Evolutionary conservation across 2,113 vertebrate genomes (phyloP).

Genomic region (Poecilia latipinna): DNA sequence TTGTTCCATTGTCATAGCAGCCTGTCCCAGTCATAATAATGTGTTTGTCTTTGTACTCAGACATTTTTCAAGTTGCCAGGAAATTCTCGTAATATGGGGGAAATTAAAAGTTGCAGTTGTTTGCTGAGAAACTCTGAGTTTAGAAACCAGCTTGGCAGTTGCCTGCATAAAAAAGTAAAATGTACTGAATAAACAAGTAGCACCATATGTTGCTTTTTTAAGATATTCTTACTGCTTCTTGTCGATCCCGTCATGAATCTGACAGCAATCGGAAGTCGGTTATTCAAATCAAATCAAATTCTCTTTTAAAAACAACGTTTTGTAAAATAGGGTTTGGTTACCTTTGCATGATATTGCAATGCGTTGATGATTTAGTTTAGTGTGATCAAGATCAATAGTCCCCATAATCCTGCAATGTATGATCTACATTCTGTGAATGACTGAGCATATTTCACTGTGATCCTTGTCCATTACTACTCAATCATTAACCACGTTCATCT

Average conservation of each 20-base stretch:
- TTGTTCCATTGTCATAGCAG: neutral
- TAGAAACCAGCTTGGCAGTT: neutral
- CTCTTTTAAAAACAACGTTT: too few species aligned
- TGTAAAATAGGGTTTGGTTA: too few species aligned
- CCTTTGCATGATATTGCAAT: too few species aligned
- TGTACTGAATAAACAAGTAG: too few species aligned
- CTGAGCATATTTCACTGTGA: neutral
- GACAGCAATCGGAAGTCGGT: too few species aligned
- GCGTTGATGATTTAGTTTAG: too few species aligned
- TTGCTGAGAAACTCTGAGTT: neutral
- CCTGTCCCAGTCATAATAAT: neutral
- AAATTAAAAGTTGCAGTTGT: neutral
- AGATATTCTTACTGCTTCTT: too few species aligned
- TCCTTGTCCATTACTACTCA: neutral
- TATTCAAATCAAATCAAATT: too few species aligned
- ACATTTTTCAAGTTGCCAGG: neutral
- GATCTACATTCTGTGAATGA: neutral
- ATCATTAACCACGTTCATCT: neutral
- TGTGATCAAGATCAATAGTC: too few species aligned
- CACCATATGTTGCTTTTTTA: too few species aligned
- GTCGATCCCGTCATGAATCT: too few species aligned
- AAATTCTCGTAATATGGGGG: neutral
- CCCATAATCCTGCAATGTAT: too few species aligned
- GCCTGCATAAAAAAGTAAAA: neutral
- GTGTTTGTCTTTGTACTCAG: neutral